These are phyloP conservation scores for Platerodrilus igneus DNA, from an alignment of 2,888 invertebrate species.

Conservation along the genomic window DNA sequence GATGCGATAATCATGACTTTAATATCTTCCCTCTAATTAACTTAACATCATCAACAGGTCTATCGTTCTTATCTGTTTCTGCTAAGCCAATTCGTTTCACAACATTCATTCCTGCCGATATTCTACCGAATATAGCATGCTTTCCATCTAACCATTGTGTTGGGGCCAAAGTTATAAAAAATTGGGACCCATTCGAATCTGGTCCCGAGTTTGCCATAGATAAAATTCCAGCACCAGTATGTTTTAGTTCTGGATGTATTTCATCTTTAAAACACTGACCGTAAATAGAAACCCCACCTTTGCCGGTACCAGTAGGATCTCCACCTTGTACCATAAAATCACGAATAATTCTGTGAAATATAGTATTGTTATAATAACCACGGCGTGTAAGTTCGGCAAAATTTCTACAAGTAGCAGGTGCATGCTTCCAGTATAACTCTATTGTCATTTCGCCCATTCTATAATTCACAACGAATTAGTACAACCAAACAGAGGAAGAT, in stretches of 20 bases:
- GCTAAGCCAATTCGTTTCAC: slow-evolving; percentile 90
- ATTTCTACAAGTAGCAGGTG: slow-evolving; percentile 95
- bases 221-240: slow-evolving; percentile 84
- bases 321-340: slow-evolving; percentile 95
- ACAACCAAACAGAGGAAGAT: slow-evolving; percentile 2
- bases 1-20: slow-evolving; percentile 46
- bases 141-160: slow-evolving; percentile 98
- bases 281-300: slow-evolving; percentile 95
- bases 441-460: slow-evolving; percentile 91
- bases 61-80: slow-evolving; percentile 89
- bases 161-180: slow-evolving; percentile 94
- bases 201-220: slow-evolving; percentile 99
- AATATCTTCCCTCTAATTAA: slow-evolving; percentile 60
- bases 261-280: slow-evolving; percentile 94
- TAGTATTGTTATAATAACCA: slow-evolving; percentile 93
- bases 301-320: slow-evolving; percentile 90
- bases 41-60: slow-evolving; percentile 83
- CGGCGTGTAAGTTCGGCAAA: slow-evolving; percentile 91
- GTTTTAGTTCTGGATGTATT: slow-evolving; percentile 88
- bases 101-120: slow-evolving; percentile 83
- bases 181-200: slow-evolving; percentile 95
- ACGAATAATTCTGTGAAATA: slow-evolving; percentile 92
- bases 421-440: slow-evolving; percentile 98
- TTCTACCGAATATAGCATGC: slow-evolving; percentile 93
- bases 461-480: slow-evolving; percentile 33